Evolutionary conservation across 2,888 invertebrate genomes (phyloP).

Genomic region (Anaspis maculata): DNA sequence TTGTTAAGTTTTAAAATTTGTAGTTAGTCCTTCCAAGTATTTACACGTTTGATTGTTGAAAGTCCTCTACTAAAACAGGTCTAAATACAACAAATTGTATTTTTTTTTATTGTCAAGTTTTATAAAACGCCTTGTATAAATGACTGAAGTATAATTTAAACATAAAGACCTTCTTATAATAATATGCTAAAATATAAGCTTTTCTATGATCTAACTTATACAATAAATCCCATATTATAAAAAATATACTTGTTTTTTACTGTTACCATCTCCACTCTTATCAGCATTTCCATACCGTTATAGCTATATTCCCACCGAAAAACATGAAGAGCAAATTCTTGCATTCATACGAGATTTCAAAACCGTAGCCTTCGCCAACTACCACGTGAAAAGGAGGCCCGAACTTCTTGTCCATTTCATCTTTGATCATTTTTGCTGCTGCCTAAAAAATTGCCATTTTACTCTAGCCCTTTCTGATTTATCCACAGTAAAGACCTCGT

Average conservation of each 20-base stretch:
- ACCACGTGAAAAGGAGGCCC: conserved; percentile 93
- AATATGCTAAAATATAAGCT: no score
- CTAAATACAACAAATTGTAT: no score
- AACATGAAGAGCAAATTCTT: conserved; percentile 81
- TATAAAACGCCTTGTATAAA: no score
- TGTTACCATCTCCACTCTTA: no score
- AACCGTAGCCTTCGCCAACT: conserved; percentile 91
- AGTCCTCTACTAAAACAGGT: no score
- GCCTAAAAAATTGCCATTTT: conserved; percentile 44
- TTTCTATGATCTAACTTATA: neutral
- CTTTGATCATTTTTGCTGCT: conserved; percentile 91
- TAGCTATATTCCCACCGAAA: conserved; percentile 85
- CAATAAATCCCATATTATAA: no score
- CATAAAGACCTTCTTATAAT: conserved; percentile 8
- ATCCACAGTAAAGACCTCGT: conserved; percentile 48
- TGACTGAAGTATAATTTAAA: no score
- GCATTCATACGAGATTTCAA: conserved; percentile 86
- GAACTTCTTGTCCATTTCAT: conserved; percentile 91
- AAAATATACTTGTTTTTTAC: no score
- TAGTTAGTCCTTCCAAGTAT: no score
- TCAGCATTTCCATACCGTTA: conserved; percentile 83
- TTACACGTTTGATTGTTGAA: no score
- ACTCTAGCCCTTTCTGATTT: conserved; percentile 4
- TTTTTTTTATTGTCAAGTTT: no score
- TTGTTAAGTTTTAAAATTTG: no score